These are phyloP conservation scores for Hypotaenidia philippensis DNA, from an alignment of 2,797 vertebrate species.

Conservation along the genomic window DNA sequence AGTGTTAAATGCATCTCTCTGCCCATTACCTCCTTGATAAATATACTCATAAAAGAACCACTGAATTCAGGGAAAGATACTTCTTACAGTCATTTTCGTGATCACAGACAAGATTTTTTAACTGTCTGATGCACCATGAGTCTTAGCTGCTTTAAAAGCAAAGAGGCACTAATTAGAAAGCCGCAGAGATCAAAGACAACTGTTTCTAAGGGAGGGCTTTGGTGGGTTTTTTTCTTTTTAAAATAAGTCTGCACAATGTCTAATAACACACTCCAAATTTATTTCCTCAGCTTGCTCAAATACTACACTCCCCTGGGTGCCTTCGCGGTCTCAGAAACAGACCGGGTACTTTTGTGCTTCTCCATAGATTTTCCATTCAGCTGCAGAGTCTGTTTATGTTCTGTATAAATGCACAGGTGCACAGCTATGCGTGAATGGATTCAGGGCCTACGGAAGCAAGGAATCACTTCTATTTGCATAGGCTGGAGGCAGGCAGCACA, in stretches of 20 bases:
- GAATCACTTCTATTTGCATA: background rate
- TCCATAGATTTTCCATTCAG: background rate
- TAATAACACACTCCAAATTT: background rate
- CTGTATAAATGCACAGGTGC: background rate
- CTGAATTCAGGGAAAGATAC: background rate
- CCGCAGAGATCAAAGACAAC: background rate
- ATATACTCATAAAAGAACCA: background rate
- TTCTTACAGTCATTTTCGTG: background rate
- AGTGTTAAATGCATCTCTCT: background rate
- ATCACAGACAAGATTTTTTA: background rate
- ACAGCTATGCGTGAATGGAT: background rate
- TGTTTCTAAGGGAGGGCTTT: background rate
- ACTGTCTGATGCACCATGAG: background rate
- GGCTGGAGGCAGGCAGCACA: background rate
- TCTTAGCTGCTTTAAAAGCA: background rate
- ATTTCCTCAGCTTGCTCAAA: background rate
- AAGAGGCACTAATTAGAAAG: background rate
- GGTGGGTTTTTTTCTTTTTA: background rate
- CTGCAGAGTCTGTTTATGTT: background rate
- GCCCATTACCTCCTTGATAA: slow-evolving; percentile 4
- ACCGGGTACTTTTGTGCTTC: background rate
- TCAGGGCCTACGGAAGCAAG: background rate
- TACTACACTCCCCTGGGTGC: background rate
- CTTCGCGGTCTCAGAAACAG: background rate
- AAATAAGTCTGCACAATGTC: background rate